Evolutionary conservation across 2,113 vertebrate genomes (phyloP).

Genomic region (Aptenodytes forsteri): DNA sequence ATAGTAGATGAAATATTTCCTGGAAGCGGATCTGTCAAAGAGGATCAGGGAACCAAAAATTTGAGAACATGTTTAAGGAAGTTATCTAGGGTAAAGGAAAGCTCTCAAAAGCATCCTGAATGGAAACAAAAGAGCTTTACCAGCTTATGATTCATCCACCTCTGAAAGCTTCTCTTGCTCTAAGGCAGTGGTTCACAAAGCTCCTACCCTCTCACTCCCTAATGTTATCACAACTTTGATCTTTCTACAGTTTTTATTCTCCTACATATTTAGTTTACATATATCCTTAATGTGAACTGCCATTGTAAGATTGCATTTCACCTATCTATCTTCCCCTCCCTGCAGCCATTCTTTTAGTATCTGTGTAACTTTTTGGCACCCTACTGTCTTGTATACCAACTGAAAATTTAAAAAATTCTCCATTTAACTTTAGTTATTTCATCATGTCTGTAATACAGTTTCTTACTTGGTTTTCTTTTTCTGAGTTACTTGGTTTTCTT

Average conservation of each 20-base stretch:
- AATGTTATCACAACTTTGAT: not conserved
- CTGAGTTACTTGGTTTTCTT: not conserved
- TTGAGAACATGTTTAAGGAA: not conserved
- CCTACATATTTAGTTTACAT: not conserved
- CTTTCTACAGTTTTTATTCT: not conserved
- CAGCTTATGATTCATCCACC: not conserved
- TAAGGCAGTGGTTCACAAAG: not conserved
- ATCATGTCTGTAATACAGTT: not conserved
- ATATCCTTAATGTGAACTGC: not conserved
- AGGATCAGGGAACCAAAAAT: not conserved
- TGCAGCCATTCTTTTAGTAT: not conserved
- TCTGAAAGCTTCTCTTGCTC: not conserved
- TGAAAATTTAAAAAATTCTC: not conserved
- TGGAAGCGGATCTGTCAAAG: not conserved
- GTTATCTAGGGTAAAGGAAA: not conserved
- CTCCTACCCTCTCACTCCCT: not conserved
- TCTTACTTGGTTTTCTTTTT: not conserved
- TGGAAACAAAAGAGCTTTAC: not conserved
- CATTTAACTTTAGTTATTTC: not conserved
- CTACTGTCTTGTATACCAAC: not conserved
- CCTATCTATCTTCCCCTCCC: not conserved
- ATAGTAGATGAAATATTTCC: not conserved
- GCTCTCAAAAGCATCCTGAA: not conserved
- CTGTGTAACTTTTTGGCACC: not conserved
- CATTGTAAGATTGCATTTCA: not conserved